Evolutionary conservation across 2,888 invertebrate species (phyloP).

Genomic region (Sinotaia quadrata): DNA sequence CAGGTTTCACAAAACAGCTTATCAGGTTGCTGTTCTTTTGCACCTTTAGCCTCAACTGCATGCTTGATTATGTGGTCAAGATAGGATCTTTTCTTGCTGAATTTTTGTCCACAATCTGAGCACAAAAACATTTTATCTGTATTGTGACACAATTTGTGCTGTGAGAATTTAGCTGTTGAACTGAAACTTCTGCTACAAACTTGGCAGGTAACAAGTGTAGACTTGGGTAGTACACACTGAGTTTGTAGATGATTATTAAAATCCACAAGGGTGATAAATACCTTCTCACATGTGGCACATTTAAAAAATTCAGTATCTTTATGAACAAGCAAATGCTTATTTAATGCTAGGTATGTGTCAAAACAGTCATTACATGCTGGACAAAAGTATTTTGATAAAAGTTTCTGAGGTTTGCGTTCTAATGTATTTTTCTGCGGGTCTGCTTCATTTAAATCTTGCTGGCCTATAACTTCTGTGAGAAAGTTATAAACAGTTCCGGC

Average conservation of each 20-base stretch:
- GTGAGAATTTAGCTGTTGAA: not conserved
- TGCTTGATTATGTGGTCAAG: not conserved
- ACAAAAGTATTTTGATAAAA: not conserved
- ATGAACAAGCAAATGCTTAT: not conserved
- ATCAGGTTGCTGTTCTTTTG: not conserved
- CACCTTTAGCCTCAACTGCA: not conserved
- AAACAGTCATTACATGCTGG: not conserved
- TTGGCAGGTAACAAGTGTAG: not conserved
- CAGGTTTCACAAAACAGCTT: not conserved
- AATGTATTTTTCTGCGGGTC: not conserved
- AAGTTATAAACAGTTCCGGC: not conserved
- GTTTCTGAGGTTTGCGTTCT: not conserved
- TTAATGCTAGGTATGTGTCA: not conserved
- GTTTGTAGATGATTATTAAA: not conserved
- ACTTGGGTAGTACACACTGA: not conserved
- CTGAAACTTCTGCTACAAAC: not conserved
- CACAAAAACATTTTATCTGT: not conserved
- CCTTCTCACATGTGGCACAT: not conserved
- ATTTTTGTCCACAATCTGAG: not conserved
- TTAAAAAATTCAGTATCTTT: not conserved
- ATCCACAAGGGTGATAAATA: not conserved
- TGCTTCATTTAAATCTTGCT: not conserved
- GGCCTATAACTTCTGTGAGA: not conserved
- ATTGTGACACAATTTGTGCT: not conserved
- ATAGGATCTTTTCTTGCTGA: not conserved